These are phyloP conservation scores for Pampus argenteus DNA, from an alignment of 2,797 vertebrate species.

Conservation along the genomic window DNA sequence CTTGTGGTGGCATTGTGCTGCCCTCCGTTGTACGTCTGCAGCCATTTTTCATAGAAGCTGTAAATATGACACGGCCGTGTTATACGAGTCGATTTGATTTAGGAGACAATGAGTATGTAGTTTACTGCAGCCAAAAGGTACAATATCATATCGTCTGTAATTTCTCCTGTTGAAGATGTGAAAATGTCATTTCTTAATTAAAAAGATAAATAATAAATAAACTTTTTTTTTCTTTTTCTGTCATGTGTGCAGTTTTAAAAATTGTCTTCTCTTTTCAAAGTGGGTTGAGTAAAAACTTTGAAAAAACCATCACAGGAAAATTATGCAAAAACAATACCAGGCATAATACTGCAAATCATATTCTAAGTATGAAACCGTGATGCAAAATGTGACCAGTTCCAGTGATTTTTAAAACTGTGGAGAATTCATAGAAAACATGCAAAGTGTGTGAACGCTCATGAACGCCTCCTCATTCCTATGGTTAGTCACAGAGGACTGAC, in stretches of 20 bases:
- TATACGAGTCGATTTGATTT: constrained; percentile 42
- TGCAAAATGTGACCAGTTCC: constrained; percentile 55
- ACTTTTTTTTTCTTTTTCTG: not conserved
- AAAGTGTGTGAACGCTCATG: not conserved
- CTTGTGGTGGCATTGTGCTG: constrained; percentile 76
- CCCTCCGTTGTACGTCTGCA: constrained; percentile 71
- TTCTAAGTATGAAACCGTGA: constrained; percentile 78
- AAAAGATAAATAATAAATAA: not conserved
- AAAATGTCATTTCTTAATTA: not conserved
- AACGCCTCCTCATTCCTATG: constrained; percentile 41
- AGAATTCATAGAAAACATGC: constrained; percentile 72
- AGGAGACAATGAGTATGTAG: not conserved
- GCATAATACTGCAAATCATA: constrained; percentile 22
- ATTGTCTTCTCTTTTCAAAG: not conserved
- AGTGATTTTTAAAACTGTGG: constrained; percentile 46
- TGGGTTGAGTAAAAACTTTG: not conserved
- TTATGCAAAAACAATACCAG: constrained; percentile 33
- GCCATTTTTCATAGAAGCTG: constrained; percentile 61
- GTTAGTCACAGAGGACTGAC: constrained; percentile 60
- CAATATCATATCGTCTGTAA: too few relatives aligned
- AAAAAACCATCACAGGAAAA: constrained; percentile 29
- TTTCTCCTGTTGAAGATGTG: not conserved
- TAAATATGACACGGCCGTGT: constrained; percentile 57
- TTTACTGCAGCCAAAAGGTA: not conserved
- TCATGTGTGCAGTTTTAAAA: not conserved